A percentile compares a stretch with the other conserved stretches of the same genome.
Evolutionary conservation across 1,140 invertebrate species (phyloP).

Genomic region (Agrilus planipennis): DNA sequence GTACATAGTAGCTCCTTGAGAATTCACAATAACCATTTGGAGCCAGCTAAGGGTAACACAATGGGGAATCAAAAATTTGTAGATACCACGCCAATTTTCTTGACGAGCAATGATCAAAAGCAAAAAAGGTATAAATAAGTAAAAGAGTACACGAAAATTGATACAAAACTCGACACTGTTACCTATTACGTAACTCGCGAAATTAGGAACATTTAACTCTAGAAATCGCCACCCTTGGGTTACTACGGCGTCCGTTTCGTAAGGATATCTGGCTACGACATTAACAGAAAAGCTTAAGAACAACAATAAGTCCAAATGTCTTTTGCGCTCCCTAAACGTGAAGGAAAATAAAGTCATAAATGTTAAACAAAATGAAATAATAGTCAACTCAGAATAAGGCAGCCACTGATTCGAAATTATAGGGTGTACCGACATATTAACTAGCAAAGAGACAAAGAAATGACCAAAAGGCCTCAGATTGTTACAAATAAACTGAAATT

Average conservation of each 20-base stretch:
- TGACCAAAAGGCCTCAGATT: slow-evolving; percentile 68
- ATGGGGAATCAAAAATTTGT: slow-evolving; percentile 67
- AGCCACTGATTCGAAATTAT: slow-evolving; percentile 64
- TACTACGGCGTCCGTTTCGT: slow-evolving; percentile 68
- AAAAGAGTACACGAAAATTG: slow-evolving; percentile 61
- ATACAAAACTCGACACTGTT: slow-evolving; percentile 78
- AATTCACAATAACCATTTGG: slow-evolving; percentile 66
- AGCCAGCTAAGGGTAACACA: slow-evolving; percentile 79
- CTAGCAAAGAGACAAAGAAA: slow-evolving; percentile 61
- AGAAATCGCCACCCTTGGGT: slow-evolving; percentile 66
- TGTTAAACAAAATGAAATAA: slow-evolving; percentile 58
- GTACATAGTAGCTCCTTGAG: slow-evolving; percentile 68
- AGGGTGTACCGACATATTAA: slow-evolving; percentile 65
- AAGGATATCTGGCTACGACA: slow-evolving; percentile 72
- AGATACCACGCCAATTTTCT: slow-evolving; percentile 64
- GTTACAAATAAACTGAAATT: slow-evolving; percentile 69
- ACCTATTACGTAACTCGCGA: slow-evolving; percentile 65
- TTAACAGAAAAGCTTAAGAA: slow-evolving; percentile 69
- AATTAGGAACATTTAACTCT: slow-evolving; percentile 65
- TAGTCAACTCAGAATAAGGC: slow-evolving; percentile 69
- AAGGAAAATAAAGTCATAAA: slow-evolving; percentile 64
- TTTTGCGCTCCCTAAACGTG: slow-evolving; percentile 38
- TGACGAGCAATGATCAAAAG: slow-evolving; percentile 58
- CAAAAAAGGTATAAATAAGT: slow-evolving; percentile 61
- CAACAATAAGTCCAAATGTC: slow-evolving; percentile 52